Evolutionary conservation across 2,888 invertebrate genomes (phyloP), one percentile per base, ranked within the genome.

Genomic region (Parochlus steinenii): DNA sequence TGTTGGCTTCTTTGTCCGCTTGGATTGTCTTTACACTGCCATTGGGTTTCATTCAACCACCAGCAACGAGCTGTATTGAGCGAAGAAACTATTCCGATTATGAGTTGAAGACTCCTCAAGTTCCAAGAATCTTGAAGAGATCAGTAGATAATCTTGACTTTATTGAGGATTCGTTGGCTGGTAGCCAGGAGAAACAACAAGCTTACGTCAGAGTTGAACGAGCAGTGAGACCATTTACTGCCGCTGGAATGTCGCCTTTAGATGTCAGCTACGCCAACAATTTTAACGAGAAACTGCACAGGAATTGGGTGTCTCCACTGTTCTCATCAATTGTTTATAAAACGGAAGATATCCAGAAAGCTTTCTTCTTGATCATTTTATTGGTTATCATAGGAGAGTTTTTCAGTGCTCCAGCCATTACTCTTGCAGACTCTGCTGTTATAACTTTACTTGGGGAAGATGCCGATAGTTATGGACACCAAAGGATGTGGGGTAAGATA

Each of bases 11-110:
- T 1, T 63, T 98, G 33, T 74, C 83, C 28, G 87, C 90, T 40
- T 95, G 97, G 92, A 85, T 98, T 40, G 71, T 93, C 39, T 98
- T 97, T 64, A 98, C 97, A 27, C 69, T 97, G 46, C 90, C 93
- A 2, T 63, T 98, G 47, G 89, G 90, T 41, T 92, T 93, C 61
- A 86, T 97, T 46, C 86, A 90, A 52, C 95, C 97, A 1, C 80
- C 85, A 25, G 83, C 92, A 2, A 79, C 86, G 35, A 75, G 80
- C n/a, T 95, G 93, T 57, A 72, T 92, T 53, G 64, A 59, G 40
- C 50, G 52, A 6, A 63, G 61, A 38, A 79, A 80, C 51, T 59
- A 65, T 40, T 74, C 78, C 2, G 66, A 73, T 20, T 69, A 68
- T 49, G 63, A 66, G 40, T 59, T 85, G 33, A 69, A 65, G 25